Conservation (phyloP, 2,113 vertebrate genomes). For the Malurus melanocephalus region DNA sequence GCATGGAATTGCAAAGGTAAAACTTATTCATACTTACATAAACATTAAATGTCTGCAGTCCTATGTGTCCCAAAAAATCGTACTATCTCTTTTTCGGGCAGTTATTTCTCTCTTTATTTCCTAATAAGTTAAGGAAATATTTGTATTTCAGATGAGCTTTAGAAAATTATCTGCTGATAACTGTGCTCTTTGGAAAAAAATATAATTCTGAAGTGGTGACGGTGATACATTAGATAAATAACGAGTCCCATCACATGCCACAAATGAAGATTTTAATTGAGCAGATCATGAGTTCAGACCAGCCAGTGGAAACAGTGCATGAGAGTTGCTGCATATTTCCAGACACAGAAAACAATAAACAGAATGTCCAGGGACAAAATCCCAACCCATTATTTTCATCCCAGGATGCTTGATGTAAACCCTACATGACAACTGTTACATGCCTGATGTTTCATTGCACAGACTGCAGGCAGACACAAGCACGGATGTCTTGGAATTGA, state of each 20-base stretch:
- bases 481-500: not conserved
- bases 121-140: not conserved
- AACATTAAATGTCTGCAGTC: not conserved
- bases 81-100: not conserved
- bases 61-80: not conserved
- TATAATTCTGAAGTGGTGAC: not conserved
- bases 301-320: not conserved
- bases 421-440: not conserved
- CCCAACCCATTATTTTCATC: not conserved
- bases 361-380: not conserved
- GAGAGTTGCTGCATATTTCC: not conserved
- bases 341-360: not conserved
- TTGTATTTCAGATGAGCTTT: not conserved
- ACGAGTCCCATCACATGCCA: not conserved
- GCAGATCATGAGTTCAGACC: not conserved
- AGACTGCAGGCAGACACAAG: not conserved
- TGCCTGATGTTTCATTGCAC: not conserved
- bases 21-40: not conserved
- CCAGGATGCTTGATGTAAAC: not conserved
- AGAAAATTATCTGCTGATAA: not conserved
- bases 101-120: not conserved
- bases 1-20: not conserved
- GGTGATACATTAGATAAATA: not conserved
- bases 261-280: not conserved
- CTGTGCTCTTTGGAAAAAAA: not conserved